Percentiles rank a stretch among this genome's conserved stretches.
Evolutionary conservation across 2,888 invertebrate species (phyloP).

Genomic region (Ormyrus labotus): DNA sequence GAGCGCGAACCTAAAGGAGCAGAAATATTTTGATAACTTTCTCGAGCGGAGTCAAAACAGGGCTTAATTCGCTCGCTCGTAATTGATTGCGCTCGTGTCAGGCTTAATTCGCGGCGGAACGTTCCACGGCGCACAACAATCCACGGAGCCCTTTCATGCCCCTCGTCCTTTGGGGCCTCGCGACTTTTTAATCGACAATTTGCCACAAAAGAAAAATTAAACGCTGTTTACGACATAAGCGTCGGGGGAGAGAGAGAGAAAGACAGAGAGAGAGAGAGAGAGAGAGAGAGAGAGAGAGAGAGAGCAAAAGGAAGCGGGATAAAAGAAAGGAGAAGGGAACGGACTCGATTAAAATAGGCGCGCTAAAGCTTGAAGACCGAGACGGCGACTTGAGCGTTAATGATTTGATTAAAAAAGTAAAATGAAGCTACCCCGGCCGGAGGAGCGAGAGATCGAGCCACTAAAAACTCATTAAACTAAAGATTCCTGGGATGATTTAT

Average conservation of each 20-base stretch:
- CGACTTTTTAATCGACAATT: slow-evolving; percentile 54
- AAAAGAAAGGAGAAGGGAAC: background rate
- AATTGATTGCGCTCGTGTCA: slow-evolving; percentile 50
- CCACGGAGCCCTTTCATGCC: background rate
- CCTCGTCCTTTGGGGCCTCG: background rate
- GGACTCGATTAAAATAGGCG: slow-evolving; percentile 54
- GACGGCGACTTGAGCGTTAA: slow-evolving; percentile 64
- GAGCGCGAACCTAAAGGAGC: no score
- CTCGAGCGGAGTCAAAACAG: slow-evolving; percentile 14
- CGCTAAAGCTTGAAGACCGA: slow-evolving; percentile 54
- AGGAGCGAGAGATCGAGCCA: slow-evolving; percentile 60
- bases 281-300: no score
- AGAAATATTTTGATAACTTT: slow-evolving; percentile 42
- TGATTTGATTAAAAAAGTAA: slow-evolving; percentile 72
- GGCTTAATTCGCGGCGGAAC: slow-evolving; percentile 32
- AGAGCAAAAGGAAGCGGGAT: no score
- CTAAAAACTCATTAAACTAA: slow-evolving; percentile 71
- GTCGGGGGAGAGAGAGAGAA: background rate
- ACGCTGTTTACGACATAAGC: slow-evolving; percentile 30
- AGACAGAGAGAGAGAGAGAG: background rate
- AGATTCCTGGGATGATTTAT: slow-evolving; percentile 72
- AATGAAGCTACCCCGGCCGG: slow-evolving; percentile 60
- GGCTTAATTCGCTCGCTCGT: slow-evolving; percentile 27
- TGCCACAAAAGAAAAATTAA: slow-evolving; percentile 52
- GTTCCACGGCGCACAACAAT: slow-evolving; percentile 4